Evolutionary conservation across 2,888 invertebrate genomes (phyloP).

Genomic region (Caenorhabditis plicata): DNA sequence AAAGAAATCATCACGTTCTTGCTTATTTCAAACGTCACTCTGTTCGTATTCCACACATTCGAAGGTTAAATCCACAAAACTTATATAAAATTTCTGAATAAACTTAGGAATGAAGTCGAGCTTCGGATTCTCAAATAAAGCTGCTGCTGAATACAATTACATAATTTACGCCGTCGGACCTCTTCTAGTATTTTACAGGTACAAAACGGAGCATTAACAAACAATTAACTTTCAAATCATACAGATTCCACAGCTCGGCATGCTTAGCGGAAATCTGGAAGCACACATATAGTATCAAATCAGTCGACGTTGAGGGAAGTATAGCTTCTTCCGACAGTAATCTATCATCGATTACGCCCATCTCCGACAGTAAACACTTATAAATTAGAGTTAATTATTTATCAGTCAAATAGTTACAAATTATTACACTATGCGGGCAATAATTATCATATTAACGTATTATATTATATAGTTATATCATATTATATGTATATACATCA

Average conservation of each 20-base stretch:
- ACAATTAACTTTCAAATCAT: background rate
- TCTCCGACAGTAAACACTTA: conserved; percentile 16
- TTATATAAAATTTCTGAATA: too few species aligned
- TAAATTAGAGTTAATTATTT: background rate
- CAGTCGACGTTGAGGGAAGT: conserved; percentile 14
- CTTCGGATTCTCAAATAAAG: conserved; percentile 38
- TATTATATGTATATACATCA: too few species aligned
- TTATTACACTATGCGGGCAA: background rate
- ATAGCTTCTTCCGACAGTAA: conserved; percentile 23
- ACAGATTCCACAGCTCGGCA: conserved; percentile 50
- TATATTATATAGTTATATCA: background rate
- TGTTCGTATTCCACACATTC: conserved; percentile 57
- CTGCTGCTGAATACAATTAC: conserved; percentile 44
- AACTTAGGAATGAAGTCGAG: conserved; percentile 60
- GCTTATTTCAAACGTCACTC: conserved; percentile 59
- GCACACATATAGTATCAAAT: conserved; percentile 44
- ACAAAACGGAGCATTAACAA: too few species aligned
- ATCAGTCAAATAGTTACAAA: too few species aligned
- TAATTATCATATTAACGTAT: background rate
- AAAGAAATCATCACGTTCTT: conserved; percentile 64
- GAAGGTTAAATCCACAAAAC: too few species aligned
- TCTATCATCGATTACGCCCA: conserved; percentile 25
- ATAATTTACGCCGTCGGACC: conserved; percentile 60
- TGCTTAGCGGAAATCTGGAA: conserved; percentile 56
- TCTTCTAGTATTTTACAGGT: conserved; percentile 61